Percentiles rank a stretch among this genome's conserved stretches.
Evolutionary conservation across 1,140 invertebrate genomes (phyloP).

Genomic region (Heliconius eleuchia): DNA sequence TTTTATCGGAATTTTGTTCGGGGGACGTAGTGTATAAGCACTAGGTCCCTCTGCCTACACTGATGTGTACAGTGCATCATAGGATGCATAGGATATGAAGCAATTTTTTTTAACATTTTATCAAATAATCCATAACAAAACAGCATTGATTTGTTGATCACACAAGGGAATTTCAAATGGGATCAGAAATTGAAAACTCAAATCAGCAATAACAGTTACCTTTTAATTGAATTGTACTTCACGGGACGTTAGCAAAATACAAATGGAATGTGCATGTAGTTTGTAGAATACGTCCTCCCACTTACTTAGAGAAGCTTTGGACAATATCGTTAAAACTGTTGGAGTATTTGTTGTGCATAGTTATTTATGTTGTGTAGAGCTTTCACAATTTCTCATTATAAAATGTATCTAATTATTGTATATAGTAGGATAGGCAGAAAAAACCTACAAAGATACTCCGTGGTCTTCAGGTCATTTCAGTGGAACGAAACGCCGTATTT

Average conservation of each 20-base stretch:
- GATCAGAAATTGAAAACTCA: conserved; percentile 24
- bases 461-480: too few species aligned
- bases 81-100: too few species aligned
- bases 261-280: conserved; percentile 25
- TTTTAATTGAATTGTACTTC: conserved; percentile 27
- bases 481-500: too few species aligned
- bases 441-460: too few species aligned
- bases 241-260: conserved; percentile 26
- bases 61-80: too few species aligned
- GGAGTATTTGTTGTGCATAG: background rate
- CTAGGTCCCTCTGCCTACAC: too few species aligned
- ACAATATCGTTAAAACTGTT: background rate
- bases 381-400: too few species aligned
- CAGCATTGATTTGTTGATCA: background rate
- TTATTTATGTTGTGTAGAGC: too few species aligned
- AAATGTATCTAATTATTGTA: too few species aligned
- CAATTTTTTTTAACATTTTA: background rate
- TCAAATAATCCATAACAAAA: background rate
- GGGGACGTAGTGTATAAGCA: too few species aligned
- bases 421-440: too few species aligned
- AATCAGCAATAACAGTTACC: conserved; percentile 25
- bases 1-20: too few species aligned
- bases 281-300: conserved; percentile 8
- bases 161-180: conserved; percentile 8
- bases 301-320: background rate